Base-by-base conservation (phyloP, 2,113 vertebrate species). In the Prunella fulvescens region DNA sequence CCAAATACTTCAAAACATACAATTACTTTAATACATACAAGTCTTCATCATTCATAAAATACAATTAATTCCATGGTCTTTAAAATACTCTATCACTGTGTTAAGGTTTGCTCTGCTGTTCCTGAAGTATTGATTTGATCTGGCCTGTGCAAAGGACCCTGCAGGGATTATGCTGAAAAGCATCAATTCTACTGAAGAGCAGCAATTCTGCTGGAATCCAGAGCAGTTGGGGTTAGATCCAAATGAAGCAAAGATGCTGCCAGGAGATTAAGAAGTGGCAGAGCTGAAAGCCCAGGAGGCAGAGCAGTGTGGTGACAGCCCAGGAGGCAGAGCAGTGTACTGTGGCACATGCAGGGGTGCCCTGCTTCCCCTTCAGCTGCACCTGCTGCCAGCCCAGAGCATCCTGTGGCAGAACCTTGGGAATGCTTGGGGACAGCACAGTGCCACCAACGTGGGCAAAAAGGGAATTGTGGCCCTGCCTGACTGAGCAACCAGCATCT, bases 21-120 rank as follows among this genome's bases (percentile, higher is more conserved):
- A 94, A 93, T 94, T 67, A 72, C 29, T 90, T 96, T 93, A 92
- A 96, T 93, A 92, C 56, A 94, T 86, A 88, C 40, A 92, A 67
- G n/a, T 71, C 71, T 71, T 90, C 85, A 90, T 71, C 56, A 5
- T 71, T 76, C 72, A 65, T 93, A 73, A 94, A 94, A 95, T 86
- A 92, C 33, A 45, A 62, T 90, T 69, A 65, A 66, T 80, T 91
- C 74, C 64, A 78, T 23, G 35, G 67, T 93, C 60, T 81, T 95
- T 73, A 70, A 91, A 91, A 74, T 44, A 73, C 22, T 67, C 48
- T 83, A 14, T 54, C 22, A 19, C 33, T 64, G 25, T 28, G 39
- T 73, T 54, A 91, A 90, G 51, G 67, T 39, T 80, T 95, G 70
- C 74, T 54, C 35, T 70, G 67, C 33, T 79, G 23, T 86, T 80